These are phyloP conservation scores for Butorides virescens DNA, from an alignment of 2,113 vertebrate species.

Conservation along the genomic window DNA sequence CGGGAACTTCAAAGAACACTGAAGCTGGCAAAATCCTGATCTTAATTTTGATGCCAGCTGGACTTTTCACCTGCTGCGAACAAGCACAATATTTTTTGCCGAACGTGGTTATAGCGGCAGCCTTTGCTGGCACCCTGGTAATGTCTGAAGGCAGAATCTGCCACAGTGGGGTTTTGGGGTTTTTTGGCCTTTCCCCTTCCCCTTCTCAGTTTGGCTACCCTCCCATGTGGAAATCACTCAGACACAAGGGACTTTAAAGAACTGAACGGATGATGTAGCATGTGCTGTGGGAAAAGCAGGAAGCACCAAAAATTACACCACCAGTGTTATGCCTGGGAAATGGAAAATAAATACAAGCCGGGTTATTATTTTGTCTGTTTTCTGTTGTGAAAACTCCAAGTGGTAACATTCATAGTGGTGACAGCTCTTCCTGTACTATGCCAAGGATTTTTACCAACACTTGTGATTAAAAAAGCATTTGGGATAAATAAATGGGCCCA, in stretches of 20 bases:
- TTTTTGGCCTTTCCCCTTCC: neutral
- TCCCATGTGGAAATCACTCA: neutral
- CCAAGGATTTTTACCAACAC: neutral
- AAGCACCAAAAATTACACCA: neutral
- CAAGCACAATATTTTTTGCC: neutral
- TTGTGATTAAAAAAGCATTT: neutral
- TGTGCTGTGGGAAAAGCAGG: neutral
- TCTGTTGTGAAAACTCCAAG: neutral
- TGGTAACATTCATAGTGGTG: neutral
- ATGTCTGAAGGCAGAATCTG: neutral
- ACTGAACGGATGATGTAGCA: neutral
- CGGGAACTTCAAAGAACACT: slow-evolving; percentile 85
- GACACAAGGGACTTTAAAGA: neutral
- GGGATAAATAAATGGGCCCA: neutral
- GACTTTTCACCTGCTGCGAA: neutral
- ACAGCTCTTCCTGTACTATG: neutral
- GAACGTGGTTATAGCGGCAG: neutral
- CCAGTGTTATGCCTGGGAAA: neutral
- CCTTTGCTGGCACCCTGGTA: neutral
- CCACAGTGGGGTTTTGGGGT: accelerated
- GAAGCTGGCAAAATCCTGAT: slow-evolving; percentile 78
- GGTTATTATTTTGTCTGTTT: neutral
- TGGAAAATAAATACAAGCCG: neutral
- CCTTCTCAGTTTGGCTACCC: neutral
- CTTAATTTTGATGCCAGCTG: neutral